phyloP scores from a whole-genome alignment of 2,797 vertebrate species.

The Melanotaenia nigrans region DNA sequence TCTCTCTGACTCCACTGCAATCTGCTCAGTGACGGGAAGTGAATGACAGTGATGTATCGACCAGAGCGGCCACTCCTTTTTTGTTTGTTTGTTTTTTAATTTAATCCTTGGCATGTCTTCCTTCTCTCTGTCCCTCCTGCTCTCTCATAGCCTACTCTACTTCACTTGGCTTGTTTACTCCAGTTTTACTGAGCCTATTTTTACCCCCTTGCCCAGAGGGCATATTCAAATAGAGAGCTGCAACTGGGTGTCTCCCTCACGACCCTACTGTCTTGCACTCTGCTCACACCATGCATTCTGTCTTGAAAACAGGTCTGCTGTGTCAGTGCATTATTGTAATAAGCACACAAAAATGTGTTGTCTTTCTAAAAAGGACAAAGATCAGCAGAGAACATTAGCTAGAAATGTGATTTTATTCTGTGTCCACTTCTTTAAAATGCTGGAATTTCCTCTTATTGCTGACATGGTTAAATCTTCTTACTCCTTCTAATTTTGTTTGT shows the following conservation, averaged over 20 bases:
- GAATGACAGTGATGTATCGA: constrained; percentile 49
- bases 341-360: background rate
- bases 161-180: constrained; percentile 79
- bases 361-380: background rate
- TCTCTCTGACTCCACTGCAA: background rate
- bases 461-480: background rate
- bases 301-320: constrained; percentile 43
- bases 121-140: constrained; percentile 17
- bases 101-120: constrained; percentile 14
- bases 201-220: constrained; percentile 77
- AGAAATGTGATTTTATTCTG: background rate
- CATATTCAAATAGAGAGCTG: constrained; percentile 80
- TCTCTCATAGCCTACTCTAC: constrained; percentile 61
- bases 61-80: constrained; percentile 12
- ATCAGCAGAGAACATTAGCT: constrained; percentile 5
- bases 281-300: constrained; percentile 42
- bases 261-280: constrained; percentile 56
- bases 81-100: constrained; percentile 2
- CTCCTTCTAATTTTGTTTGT: background rate
- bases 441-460: background rate
- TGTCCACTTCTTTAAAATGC: background rate
- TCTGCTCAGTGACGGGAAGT: constrained; percentile 18
- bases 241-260: constrained; percentile 68
- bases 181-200: constrained; percentile 80
- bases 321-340: constrained; percentile 2